Evolutionary conservation across 2,888 invertebrate species (phyloP), one percentile per base, ranked within the genome.

Genomic region (Steromphala cineraria): DNA sequence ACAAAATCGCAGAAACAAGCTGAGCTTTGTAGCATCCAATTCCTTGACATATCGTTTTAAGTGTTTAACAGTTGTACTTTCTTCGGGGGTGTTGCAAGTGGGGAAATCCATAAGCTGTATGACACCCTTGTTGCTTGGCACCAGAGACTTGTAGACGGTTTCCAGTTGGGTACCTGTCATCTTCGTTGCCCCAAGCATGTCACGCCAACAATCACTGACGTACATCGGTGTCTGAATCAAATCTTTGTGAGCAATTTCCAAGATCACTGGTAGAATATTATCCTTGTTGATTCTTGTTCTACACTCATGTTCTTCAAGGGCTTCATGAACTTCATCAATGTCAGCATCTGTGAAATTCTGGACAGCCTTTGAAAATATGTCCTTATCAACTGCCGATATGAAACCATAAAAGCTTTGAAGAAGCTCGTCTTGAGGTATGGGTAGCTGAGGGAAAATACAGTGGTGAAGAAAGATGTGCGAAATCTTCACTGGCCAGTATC

Each of bases 221-320:
- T 56, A 56, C 56, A 56, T 24, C 19, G 56, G 56, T 24, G 24
- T 55, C 21, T 56, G 56, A 24, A 15, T 7, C 1, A 15, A 24
- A 19, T 56, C 56, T 56, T 56, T 56, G 56, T 56, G 56, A 7
- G 56, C 56, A 21, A 56, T 56, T 56, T 56, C 56, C 56, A 56
- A 24, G 56, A 56, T 56, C 13, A 31, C 21, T 21, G 75, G 62
- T 52, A 19, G 31, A 17, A 75, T 46, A 46, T 75, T 52, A 19
- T 52, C 75, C 31, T 52, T 53, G 46, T 46, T 75, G 31, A 46
- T 31, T 13, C 17, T 52, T 75, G 19, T 53, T 75, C 53, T 75
- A 75, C 75, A 75, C 46, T 53, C 52, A 75, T 75, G 53, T 46
- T 19, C 46, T 13, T 75, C 75, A 21, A 75, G 53, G 28, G 28